Percentiles rank a stretch among this genome's conserved stretches.
These are phyloP conservation scores for Aplidium turbinatum DNA, from an alignment of 23 tunicate genomes.

Conservation along the genomic window DNA sequence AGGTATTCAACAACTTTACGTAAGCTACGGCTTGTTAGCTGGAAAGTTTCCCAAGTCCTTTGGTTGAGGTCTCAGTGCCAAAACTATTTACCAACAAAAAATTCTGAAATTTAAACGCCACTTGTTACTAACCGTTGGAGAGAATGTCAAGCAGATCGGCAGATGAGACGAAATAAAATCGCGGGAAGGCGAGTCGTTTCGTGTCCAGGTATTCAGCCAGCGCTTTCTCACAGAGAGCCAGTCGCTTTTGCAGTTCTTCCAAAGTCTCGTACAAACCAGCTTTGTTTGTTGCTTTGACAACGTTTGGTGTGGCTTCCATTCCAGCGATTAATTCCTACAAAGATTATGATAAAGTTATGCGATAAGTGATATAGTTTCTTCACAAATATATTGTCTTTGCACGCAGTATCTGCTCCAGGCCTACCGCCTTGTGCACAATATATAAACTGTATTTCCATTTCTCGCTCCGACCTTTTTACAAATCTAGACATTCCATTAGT, in stretches of 20 bases:
- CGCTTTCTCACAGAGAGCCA: slow-evolving; percentile 96
- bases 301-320: slow-evolving; percentile 85
- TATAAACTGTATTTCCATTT: no score
- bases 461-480: no score
- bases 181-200: slow-evolving; percentile 93
- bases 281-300: slow-evolving; percentile 93
- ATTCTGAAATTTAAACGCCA: no score
- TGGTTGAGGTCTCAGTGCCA: no score
- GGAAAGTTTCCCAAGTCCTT: no score
- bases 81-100: no score
- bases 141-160: slow-evolving; percentile 94
- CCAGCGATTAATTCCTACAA: slow-evolving; percentile 58
- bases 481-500: no score
- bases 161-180: slow-evolving; percentile 97
- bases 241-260: slow-evolving; percentile 87
- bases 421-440: no score
- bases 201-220: slow-evolving; percentile 99
- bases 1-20: no score
- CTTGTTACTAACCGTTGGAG: slow-evolving; percentile 98
- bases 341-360: neutral
- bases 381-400: no score
- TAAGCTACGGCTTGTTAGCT: no score
- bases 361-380: neutral
- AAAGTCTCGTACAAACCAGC: slow-evolving; percentile 76
- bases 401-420: no score